Conservation (phyloP, 2,888 invertebrate species). For the Liodrosophila aerea region DNA sequence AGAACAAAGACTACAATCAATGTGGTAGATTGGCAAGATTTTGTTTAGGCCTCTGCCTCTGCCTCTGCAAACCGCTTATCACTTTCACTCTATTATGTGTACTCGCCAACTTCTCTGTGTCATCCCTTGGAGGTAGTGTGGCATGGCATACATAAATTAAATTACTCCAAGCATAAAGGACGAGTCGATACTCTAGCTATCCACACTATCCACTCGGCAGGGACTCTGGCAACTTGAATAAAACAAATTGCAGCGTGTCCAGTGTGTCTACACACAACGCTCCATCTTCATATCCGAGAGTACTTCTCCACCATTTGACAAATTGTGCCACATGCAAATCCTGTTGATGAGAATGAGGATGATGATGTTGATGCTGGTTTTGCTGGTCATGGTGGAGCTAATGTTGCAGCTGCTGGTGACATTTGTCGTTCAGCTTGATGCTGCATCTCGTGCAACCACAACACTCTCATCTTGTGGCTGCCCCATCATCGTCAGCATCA, state of each 20-base stretch:
- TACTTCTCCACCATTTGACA: constrained; percentile 14
- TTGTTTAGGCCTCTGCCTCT: constrained; percentile 16
- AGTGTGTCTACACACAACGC: constrained; percentile 1
- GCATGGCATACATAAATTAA: constrained; percentile 53
- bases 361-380: neutral
- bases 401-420: constrained; percentile 16
- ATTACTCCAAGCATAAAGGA: constrained; percentile 53
- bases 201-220: no score
- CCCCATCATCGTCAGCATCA: no score
- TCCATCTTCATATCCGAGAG: constrained; percentile 5
- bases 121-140: no score
- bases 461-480: no score
- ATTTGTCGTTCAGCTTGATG: constrained; percentile 5
- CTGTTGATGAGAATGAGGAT: no score
- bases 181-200: no score
- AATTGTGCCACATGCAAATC: constrained; percentile 16
- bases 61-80: constrained; percentile 14
- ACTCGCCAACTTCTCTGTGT: constrained; percentile 1
- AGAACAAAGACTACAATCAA: constrained; percentile 14
- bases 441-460: no score
- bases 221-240: constrained; percentile 30
- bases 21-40: constrained; percentile 6
- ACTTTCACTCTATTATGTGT: constrained; percentile 8
- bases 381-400: constrained; percentile 1
- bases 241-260: constrained; percentile 44